phyloP scores from a whole-genome alignment of 2,113 vertebrate genomes.

The Pedetes capensis region DNA sequence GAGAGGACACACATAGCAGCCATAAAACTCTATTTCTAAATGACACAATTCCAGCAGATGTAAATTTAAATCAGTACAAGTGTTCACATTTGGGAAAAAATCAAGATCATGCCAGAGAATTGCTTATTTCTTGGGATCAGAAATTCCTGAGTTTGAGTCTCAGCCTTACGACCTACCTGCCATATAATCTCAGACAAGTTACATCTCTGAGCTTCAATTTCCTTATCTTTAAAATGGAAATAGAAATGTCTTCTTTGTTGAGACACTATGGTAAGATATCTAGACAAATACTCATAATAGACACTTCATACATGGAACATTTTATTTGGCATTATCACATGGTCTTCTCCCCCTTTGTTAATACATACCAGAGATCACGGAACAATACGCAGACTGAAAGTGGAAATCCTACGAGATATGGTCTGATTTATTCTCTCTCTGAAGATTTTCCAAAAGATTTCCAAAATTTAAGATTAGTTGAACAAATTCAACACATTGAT shows the following conservation, averaged over 20 bases:
- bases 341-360: background rate
- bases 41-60: background rate
- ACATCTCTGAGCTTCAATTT: background rate
- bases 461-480: background rate
- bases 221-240: background rate
- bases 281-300: background rate
- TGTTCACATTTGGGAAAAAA: background rate
- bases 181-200: background rate
- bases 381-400: background rate
- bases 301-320: background rate
- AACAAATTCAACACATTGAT: background rate
- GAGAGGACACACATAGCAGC: background rate
- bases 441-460: background rate
- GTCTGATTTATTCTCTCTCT: background rate
- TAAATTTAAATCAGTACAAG: background rate
- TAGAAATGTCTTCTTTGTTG: background rate
- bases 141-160: background rate
- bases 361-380: background rate
- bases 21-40: background rate
- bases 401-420: background rate
- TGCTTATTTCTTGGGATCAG: background rate
- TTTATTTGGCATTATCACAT: background rate
- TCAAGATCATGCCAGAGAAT: background rate
- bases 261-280: background rate
- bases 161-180: background rate